These are phyloP conservation scores for Eriosoma lanigerum DNA, from an alignment of 1,140 invertebrate genomes.

Conservation along the genomic window DNA sequence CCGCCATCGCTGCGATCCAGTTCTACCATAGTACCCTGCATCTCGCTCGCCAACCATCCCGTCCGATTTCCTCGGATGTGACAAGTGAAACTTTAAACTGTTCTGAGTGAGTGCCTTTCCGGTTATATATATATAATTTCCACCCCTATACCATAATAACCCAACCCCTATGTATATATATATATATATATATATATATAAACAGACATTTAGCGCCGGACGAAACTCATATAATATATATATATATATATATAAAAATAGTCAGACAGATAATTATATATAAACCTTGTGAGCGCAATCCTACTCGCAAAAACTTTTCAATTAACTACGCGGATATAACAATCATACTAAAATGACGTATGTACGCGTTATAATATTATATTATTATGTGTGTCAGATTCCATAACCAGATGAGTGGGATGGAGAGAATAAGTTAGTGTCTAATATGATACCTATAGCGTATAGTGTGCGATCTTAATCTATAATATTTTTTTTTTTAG, in stretches of 20 bases:
- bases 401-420: too few species aligned
- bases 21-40: too few species aligned
- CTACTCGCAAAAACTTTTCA: constrained; percentile 27
- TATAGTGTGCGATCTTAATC: too few species aligned
- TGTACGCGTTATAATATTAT: not conserved
- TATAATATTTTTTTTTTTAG: too few species aligned
- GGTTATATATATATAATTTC: too few species aligned
- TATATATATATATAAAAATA: not conserved
- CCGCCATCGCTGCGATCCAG: not conserved
- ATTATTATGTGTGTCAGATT: not conserved
- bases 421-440: too few species aligned
- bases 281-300: not conserved
- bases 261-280: constrained; percentile 26
- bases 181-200: too few species aligned
- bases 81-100: constrained; percentile 41
- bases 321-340: constrained; percentile 16
- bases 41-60: not conserved
- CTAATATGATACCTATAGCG: too few species aligned
- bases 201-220: too few species aligned
- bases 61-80: constrained; percentile 39
- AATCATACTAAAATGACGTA: not conserved
- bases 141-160: too few species aligned
- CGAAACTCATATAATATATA: too few species aligned
- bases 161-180: too few species aligned
- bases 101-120: constrained; percentile 16